Percentiles rank a stretch among this genome's conserved stretches.
These are phyloP conservation scores for Psilanteris sp. DNA, from an alignment of 1,140 invertebrate genomes.

Conservation along the genomic window DNA sequence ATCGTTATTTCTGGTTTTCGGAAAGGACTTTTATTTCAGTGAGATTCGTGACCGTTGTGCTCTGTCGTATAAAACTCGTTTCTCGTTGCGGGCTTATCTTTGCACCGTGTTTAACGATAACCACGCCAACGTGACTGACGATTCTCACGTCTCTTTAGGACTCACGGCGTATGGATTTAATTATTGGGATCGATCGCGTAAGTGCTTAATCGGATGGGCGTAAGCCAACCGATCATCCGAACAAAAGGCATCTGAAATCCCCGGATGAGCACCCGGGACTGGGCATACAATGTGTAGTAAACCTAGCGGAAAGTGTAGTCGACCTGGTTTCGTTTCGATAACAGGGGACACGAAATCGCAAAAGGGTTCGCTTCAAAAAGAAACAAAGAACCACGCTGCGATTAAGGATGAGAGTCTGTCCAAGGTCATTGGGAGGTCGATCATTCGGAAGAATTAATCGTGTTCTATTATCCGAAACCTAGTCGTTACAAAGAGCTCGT, in stretches of 20 bases:
- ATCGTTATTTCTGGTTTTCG: slow-evolving; percentile 13
- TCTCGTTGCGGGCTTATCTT: slow-evolving; percentile 31
- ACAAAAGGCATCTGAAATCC: slow-evolving; percentile 68
- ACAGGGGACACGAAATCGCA: slow-evolving; percentile 59
- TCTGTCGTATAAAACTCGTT: slow-evolving; percentile 22
- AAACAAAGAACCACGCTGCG: slow-evolving; percentile 62
- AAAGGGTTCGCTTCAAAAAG: slow-evolving; percentile 62
- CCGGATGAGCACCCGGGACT: slow-evolving; percentile 45
- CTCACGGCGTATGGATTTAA: slow-evolving; percentile 69
- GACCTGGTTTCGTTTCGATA: slow-evolving; percentile 62
- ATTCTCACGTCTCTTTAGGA: slow-evolving; percentile 57
- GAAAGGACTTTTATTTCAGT: slow-evolving; percentile 41
- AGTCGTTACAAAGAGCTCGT: background rate
- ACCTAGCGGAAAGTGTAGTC: slow-evolving; percentile 64
- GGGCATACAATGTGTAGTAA: slow-evolving; percentile 45
- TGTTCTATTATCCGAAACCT: background rate
- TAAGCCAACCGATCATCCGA: slow-evolving; percentile 66
- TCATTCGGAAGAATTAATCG: slow-evolving; percentile 16
- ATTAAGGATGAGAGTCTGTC: slow-evolving; percentile 65
- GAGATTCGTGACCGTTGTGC: slow-evolving; percentile 26
- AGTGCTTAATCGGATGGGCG: slow-evolving; percentile 74
- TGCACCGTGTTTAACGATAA: slow-evolving; percentile 31
- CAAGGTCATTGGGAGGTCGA: slow-evolving; percentile 19
- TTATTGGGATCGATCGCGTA: slow-evolving; percentile 74
- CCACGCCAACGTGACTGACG: slow-evolving; percentile 47